Evolutionary conservation across 2,888 invertebrate species (phyloP), one percentile per base, ranked within the genome.

Genomic region (Zonitis immaculata): DNA sequence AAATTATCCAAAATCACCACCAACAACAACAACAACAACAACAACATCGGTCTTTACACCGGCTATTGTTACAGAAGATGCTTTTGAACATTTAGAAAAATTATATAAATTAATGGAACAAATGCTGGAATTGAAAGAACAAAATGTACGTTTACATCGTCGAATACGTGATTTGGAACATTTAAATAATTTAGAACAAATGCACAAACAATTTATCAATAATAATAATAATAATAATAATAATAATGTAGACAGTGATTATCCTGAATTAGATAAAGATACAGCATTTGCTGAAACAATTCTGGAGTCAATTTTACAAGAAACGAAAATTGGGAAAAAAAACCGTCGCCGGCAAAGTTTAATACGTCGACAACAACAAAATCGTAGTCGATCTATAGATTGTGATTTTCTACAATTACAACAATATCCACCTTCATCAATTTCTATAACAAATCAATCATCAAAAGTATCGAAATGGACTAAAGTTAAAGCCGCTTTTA

Each of bases 381-480:
- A 68, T 42, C 53, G 71, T 58, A 87, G 87, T 53, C 80, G 85
- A 58, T 88, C 88, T 0, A 82, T 85, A 5, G 39, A 39, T 18
- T 11, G 9, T 11, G 39, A 20, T 20, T 39, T 39, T 18, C 18
- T 11, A 39, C 39, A 39, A 20, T 20, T 44, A 52, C 7, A 47
- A 54, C 12, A 63, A 64, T 22, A 53, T 44, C 8, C n/a, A n/a
- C n/a, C n/a, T n/a, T n/a, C n/a, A n/a, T n/a, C n/a, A n/a, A n/a
- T n/a, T n/a, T n/a, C n/a, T n/a, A n/a, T n/a, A 6, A 52, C 42
- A 42, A 32, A 11, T 1, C 72, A 72, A n/a, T 60, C 67, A 51
- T 79, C 85, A 0, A 87, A 87, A 68, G 83, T 88, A 45, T 91
- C 91, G 0, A 92, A 92, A 70, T 93, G 92, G 92, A 91, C 90